phyloP scores from a whole-genome alignment of 2,113 vertebrate genomes.

The Plotosus lineatus region DNA sequence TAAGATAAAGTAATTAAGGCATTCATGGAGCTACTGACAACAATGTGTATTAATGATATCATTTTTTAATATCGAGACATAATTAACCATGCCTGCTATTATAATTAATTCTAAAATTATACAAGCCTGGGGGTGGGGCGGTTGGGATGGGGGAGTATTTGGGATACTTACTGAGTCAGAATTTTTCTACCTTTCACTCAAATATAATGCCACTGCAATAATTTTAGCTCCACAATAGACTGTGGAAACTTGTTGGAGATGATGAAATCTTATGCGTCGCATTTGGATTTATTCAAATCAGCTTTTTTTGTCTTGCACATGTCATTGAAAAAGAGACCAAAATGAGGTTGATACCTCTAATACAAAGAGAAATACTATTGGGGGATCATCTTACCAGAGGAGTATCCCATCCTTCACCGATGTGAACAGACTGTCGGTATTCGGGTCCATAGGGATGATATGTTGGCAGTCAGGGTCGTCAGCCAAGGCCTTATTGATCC shows the following conservation, averaged over 20 bases:
- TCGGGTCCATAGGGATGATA: conserved; percentile 88
- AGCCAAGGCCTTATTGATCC: conserved; percentile 94
- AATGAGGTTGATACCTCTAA: background rate
- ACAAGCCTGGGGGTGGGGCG: background rate
- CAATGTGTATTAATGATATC: too few species aligned
- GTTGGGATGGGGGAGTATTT: too few species aligned
- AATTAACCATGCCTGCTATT: background rate
- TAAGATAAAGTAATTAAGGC: background rate
- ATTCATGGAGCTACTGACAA: too few species aligned
- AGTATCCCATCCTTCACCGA: conserved; percentile 92
- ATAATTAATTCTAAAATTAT: background rate
- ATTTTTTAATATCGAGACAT: too few species aligned
- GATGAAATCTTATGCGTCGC: background rate
- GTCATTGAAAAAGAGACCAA: background rate
- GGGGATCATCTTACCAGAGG: conserved; percentile 78
- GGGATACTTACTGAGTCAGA: background rate
- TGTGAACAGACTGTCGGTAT: conserved; percentile 83
- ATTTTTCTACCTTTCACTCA: background rate
- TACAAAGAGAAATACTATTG: background rate
- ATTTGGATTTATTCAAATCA: background rate
- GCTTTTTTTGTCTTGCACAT: background rate
- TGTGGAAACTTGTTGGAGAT: background rate
- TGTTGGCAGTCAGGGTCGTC: conserved; percentile 89
- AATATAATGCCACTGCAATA: background rate
- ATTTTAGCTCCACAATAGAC: background rate